These are phyloP conservation scores for Vimba vimba DNA, from an alignment of 2,113 vertebrate genomes.

Conservation along the genomic window DNA sequence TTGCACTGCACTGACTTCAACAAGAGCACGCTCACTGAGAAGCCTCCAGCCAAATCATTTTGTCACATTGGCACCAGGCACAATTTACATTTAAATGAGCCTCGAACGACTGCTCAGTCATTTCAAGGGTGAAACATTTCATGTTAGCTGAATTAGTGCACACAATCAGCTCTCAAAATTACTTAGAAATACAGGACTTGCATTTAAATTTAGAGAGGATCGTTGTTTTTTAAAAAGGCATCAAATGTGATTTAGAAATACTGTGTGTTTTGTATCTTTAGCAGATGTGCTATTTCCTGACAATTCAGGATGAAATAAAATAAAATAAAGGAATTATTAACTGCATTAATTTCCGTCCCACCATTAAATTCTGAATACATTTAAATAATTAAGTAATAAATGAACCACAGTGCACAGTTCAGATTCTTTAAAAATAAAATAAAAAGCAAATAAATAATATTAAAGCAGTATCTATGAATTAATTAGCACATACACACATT, in stretches of 20 bases:
- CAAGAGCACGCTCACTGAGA: background rate
- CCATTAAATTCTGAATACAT: background rate
- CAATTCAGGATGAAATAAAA: background rate
- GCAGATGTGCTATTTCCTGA: background rate
- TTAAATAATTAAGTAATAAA: background rate
- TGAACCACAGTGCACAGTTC: background rate
- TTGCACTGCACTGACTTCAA: slow-evolving; percentile 11
- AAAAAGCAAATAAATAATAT: background rate
- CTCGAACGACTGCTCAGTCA: background rate
- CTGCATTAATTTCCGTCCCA: background rate
- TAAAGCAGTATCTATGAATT: background rate
- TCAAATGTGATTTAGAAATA: background rate
- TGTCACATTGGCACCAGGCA: slow-evolving; percentile 31
- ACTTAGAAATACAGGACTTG: slow-evolving; percentile 50
- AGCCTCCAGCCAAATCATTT: slow-evolving; percentile 33
- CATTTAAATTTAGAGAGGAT: slow-evolving; percentile 34
- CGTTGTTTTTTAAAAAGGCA: background rate
- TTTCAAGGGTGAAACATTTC: slow-evolving; percentile 43
- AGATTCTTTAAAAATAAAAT: background rate
- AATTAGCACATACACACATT: background rate
- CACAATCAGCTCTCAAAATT: slow-evolving; percentile 49
- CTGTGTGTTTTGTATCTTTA: background rate
- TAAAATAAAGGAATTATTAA: background rate
- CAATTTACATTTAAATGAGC: slow-evolving; percentile 60
- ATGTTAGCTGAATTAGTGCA: slow-evolving; percentile 27